phyloP scores from a whole-genome alignment of 2,113 vertebrate genomes.

The Drymodes brunneopygia region DNA sequence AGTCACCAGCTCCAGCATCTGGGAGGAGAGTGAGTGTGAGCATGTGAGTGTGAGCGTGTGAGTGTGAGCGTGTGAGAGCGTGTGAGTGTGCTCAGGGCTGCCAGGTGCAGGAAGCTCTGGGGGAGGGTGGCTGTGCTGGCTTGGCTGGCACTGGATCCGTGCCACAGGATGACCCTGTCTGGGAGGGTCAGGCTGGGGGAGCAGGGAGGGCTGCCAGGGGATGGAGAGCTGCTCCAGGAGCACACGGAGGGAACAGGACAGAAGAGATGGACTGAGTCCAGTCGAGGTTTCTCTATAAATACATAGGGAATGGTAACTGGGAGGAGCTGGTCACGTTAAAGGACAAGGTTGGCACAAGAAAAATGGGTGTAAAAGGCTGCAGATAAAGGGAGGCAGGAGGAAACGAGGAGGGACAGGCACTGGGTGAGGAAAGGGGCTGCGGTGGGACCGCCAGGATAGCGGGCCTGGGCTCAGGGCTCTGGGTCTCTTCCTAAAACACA shows the following conservation, averaged over 20 bases:
- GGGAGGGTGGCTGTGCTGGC: background rate
- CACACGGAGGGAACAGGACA: background rate
- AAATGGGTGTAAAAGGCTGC: background rate
- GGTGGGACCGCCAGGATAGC: accelerated
- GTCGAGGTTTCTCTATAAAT: background rate
- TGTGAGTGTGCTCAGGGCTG: background rate
- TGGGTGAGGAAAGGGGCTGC: accelerated
- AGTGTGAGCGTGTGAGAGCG: background rate
- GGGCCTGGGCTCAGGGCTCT: too few species aligned
- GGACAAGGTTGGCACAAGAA: background rate
- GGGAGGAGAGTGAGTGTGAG: background rate
- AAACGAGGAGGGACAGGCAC: background rate
- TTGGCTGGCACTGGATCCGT: background rate
- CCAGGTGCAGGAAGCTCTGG: background rate
- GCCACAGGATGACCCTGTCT: background rate
- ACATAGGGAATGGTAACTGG: background rate
- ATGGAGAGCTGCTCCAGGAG: background rate
- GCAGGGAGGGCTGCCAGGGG: background rate
- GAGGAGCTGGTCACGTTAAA: background rate
- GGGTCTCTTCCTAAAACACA: background rate
- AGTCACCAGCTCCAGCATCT: slow-evolving; percentile 30
- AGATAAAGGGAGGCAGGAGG: background rate
- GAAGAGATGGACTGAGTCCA: background rate
- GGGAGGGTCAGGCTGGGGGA: background rate
- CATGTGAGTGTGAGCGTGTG: background rate